Conservation (phyloP, 2,113 vertebrate genomes). For the Chaenocephalus aceratus region DNA sequence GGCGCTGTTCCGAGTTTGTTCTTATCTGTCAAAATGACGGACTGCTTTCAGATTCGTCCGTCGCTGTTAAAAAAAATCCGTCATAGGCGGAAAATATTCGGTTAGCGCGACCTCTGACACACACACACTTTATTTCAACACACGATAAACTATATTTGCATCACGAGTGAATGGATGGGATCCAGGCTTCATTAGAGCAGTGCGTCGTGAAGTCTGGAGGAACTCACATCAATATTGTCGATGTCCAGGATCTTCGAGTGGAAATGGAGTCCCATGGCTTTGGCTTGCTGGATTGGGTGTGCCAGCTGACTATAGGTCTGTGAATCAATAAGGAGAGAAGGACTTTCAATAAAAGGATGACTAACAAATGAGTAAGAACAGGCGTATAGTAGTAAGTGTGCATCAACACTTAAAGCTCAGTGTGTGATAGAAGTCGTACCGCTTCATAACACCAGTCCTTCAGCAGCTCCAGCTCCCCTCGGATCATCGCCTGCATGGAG, state of each 20-base stretch:
- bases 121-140: too few relatives aligned
- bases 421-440: constrained; percentile 79
- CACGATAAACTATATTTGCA: too few relatives aligned
- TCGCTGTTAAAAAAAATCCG: too few relatives aligned
- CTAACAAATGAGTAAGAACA: not conserved
- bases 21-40: too few relatives aligned
- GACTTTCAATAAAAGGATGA: too few relatives aligned
- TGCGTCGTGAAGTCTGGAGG: not conserved
- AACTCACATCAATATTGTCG: constrained; percentile 94
- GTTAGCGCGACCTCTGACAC: too few relatives aligned
- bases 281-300: constrained; percentile 94
- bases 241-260: constrained; percentile 94
- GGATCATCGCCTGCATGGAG: constrained; percentile 90
- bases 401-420: not conserved
- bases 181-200: not conserved
- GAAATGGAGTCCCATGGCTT: constrained; percentile 91
- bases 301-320: constrained; percentile 97
- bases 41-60: too few relatives aligned
- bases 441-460: constrained; percentile 99
- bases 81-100: too few relatives aligned
- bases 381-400: not conserved
- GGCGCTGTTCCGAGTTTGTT: too few relatives aligned
- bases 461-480: constrained; percentile 95
- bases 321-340: constrained; percentile 13
- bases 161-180: too few relatives aligned